Conservation (phyloP, 2,888 invertebrate species). For the Pterobdella sp. region DNA sequence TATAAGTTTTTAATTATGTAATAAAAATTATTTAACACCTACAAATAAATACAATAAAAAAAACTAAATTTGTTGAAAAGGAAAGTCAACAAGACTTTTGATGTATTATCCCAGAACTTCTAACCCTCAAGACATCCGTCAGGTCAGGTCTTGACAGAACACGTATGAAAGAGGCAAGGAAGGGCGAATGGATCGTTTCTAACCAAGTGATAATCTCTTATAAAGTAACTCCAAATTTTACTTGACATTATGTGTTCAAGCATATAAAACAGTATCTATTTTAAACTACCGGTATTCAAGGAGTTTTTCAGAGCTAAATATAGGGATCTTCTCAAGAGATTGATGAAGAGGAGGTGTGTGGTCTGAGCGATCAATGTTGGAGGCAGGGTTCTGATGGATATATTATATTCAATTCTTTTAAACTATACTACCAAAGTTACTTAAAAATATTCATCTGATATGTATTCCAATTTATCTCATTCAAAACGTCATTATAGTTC, state of each 20-base stretch:
- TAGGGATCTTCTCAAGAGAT: constrained; percentile 8
- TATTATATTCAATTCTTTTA: too few relatives aligned
- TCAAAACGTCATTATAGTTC: not conserved
- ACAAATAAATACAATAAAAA: too few relatives aligned
- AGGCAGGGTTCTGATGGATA: not conserved
- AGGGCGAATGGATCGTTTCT: constrained; percentile 4
- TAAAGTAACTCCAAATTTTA: not conserved
- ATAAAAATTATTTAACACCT: too few relatives aligned
- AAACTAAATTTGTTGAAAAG: too few relatives aligned
- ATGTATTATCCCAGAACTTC: not conserved
- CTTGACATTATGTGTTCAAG: too few relatives aligned
- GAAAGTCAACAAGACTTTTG: too few relatives aligned
- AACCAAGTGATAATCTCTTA: not conserved
- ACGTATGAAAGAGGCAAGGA: not conserved
- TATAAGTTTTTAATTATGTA: too few relatives aligned
- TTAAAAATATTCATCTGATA: too few relatives aligned
- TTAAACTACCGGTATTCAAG: not conserved
- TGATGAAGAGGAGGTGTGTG: constrained; percentile 1
- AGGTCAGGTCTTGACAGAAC: not conserved
- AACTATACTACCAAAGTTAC: too few relatives aligned
- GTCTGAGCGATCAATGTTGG: not conserved
- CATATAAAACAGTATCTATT: not conserved
- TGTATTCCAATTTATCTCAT: not conserved
- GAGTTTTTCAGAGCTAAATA: not conserved
- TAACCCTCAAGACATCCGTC: not conserved